Evolutionary conservation across 2,888 invertebrate species (phyloP).

Genomic region (Gibbula magus): DNA sequence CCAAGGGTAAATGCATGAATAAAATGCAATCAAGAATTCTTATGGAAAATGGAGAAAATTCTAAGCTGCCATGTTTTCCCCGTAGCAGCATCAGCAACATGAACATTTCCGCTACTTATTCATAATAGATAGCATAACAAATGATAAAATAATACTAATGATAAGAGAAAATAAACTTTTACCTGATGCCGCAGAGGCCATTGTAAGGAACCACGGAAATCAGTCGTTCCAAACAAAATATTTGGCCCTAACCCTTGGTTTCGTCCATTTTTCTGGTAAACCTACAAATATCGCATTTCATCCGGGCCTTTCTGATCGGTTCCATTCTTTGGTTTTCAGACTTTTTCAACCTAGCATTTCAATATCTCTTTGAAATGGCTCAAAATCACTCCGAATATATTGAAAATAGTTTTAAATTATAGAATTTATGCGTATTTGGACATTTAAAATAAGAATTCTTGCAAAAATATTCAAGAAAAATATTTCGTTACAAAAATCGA

Average conservation of each 20-base stretch:
- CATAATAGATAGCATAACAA: background rate
- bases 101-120: conserved; percentile 8
- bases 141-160: background rate
- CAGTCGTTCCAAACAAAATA: conserved; percentile 39
- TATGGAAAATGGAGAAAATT: conserved; percentile 8
- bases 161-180: conserved; percentile 9
- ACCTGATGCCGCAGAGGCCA: conserved; percentile 49
- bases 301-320: conserved; percentile 51
- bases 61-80: conserved; percentile 4
- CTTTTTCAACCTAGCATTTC: background rate
- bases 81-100: background rate
- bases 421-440: conserved; percentile 23
- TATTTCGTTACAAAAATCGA: conserved; percentile 23
- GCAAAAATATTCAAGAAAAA: conserved; percentile 13
- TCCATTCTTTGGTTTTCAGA: conserved; percentile 35
- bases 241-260: conserved; percentile 44
- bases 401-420: background rate
- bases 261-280: conserved; percentile 52
- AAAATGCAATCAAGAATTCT: background rate
- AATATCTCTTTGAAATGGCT: background rate
- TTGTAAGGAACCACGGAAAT: conserved; percentile 38
- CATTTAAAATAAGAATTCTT: conserved; percentile 14
- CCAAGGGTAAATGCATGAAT: background rate
- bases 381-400: background rate
- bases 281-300: conserved; percentile 41